phyloP scores from a whole-genome alignment of 1,140 invertebrate genomes.

The Drosophila saltans region DNA sequence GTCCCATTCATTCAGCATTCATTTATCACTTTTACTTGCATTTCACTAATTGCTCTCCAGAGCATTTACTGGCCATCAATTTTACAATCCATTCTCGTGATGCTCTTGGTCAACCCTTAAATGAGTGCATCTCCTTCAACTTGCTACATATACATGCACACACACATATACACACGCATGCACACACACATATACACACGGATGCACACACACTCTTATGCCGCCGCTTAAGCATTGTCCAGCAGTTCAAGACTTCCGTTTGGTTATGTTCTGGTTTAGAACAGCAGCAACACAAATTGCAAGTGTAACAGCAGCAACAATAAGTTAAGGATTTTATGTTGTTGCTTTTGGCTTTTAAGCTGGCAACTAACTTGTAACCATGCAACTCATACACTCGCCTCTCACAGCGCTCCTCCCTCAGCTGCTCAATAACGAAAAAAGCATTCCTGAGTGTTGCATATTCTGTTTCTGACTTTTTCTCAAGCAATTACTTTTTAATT shows the following conservation, averaged over 20 bases:
- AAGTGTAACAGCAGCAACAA: slow-evolving; percentile 36
- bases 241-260: neutral
- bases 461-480: slow-evolving; percentile 57
- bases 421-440: neutral
- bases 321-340: slow-evolving; percentile 42
- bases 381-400: slow-evolving; percentile 21
- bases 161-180: neutral
- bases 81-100: neutral
- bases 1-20: slow-evolving; percentile 18
- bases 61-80: slow-evolving; percentile 25
- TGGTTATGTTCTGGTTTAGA: neutral
- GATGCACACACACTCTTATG: neutral
- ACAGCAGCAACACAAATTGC: neutral
- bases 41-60: slow-evolving; percentile 48
- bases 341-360: slow-evolving; percentile 36
- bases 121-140: neutral
- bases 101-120: neutral
- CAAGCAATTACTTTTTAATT: slow-evolving; percentile 66
- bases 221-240: neutral
- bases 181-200: slow-evolving; percentile 4
- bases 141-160: slow-evolving; percentile 22
- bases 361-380: slow-evolving; percentile 49
- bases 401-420: neutral
- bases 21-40: slow-evolving; percentile 51
- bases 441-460: slow-evolving; percentile 45